These are phyloP conservation scores for Sebastes schlegelii DNA, from an alignment of 2,113 vertebrate genomes.

Conservation along the genomic window DNA sequence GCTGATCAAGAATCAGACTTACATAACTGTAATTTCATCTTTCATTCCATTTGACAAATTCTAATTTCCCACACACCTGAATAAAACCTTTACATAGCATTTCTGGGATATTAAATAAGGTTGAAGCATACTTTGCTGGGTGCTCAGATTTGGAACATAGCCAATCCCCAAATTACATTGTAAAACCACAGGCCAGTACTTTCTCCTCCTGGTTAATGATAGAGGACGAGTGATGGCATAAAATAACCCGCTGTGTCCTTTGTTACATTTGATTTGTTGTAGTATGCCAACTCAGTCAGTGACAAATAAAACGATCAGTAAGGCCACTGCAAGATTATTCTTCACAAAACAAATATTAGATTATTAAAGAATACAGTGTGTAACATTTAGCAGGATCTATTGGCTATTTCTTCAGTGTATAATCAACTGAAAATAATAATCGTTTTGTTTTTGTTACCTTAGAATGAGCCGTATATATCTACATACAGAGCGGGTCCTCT, in stretches of 20 bases:
- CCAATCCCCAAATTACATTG: not conserved
- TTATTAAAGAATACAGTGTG: not conserved
- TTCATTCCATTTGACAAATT: not conserved
- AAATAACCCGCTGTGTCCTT: not conserved
- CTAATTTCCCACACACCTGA: not conserved
- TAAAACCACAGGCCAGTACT: not conserved
- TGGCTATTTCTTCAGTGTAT: no score
- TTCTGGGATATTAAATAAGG: not conserved
- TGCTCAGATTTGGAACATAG: not conserved
- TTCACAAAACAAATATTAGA: not conserved
- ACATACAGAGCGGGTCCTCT: no score
- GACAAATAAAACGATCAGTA: constrained; percentile 4
- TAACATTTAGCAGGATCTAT: no score
- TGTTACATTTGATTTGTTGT: constrained; percentile 1
- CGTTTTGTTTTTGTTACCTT: no score
- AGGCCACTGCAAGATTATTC: not conserved
- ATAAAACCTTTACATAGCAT: no score
- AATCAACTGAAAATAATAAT: no score
- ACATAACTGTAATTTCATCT: not conserved
- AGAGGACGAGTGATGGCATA: not conserved
- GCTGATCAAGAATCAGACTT: not conserved
- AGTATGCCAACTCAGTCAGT: not conserved
- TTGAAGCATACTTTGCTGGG: not conserved
- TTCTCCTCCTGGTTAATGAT: not conserved
- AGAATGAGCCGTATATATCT: no score